Conservation (phyloP, 1,140 invertebrate genomes). For the Hycleus cichorii region DNA sequence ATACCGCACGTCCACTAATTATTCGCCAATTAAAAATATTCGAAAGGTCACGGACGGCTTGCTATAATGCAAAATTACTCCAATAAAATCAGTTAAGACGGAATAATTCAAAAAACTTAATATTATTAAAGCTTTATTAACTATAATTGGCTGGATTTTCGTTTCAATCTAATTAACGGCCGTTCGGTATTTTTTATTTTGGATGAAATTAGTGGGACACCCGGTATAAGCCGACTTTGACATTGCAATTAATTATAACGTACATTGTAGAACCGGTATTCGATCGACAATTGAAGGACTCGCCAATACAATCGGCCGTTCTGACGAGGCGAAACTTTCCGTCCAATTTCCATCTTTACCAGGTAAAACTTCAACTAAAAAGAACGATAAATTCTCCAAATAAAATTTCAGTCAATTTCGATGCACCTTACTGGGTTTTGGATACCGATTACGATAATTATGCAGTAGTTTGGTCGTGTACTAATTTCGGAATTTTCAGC, state of each 20-base stretch:
- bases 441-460: conserved; percentile 71
- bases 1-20: too few species aligned
- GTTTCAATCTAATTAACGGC: too few species aligned
- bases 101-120: too few species aligned
- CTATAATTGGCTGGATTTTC: too few species aligned
- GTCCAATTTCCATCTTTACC: conserved; percentile 56
- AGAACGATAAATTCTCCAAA: neutral
- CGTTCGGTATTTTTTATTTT: too few species aligned
- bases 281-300: conserved; percentile 51
- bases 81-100: too few species aligned
- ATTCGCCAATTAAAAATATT: too few species aligned
- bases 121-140: too few species aligned
- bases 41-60: too few species aligned
- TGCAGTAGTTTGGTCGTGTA: conserved; percentile 69
- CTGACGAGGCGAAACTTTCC: conserved; percentile 50
- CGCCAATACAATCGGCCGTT: conserved; percentile 44
- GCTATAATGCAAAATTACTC: too few species aligned
- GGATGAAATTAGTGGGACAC: too few species aligned
- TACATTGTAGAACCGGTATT: conserved; percentile 47
- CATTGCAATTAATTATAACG: neutral
- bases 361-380: conserved; percentile 28
- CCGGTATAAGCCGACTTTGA: neutral
- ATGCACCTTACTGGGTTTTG: conserved; percentile 66
- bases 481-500: conserved; percentile 54
- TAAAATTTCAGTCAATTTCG: conserved; percentile 35